phyloP scores from a whole-genome alignment of 2,888 invertebrate species.

The Sylvicola cinctus region DNA sequence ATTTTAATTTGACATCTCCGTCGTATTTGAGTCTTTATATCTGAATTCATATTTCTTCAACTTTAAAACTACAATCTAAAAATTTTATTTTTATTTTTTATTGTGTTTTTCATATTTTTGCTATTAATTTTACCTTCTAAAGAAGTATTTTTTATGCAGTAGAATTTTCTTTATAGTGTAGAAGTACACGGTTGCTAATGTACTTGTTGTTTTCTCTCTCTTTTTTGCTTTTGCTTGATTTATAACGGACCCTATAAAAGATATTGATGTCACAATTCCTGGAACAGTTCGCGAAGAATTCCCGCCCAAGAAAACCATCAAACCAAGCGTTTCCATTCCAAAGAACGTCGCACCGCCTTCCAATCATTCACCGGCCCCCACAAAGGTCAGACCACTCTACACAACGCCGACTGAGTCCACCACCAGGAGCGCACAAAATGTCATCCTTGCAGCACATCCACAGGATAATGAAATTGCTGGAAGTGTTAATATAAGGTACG shows the following conservation, averaged over 20 bases:
- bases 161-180: no score
- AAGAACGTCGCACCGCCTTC: conserved; percentile 24
- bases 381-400: conserved; percentile 13
- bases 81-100: no score
- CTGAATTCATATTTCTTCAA: no score
- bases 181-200: no score
- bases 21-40: no score
- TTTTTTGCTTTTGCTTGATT: not conserved
- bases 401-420: conserved; percentile 11
- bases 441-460: conserved; percentile 45
- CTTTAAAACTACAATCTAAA: conserved; percentile 12
- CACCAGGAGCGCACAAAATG: conserved; percentile 24
- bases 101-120: no score
- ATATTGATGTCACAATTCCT: conserved; percentile 15
- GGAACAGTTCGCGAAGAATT: conserved; percentile 25
- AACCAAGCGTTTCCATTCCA: conserved; percentile 16
- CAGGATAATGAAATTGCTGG: conserved; percentile 58
- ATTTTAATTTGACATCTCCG: conserved; percentile 9
- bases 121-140: no score
- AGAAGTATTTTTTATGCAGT: no score
- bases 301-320: conserved; percentile 21
- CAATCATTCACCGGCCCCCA: conserved; percentile 22
- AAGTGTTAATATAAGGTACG: conserved; percentile 19
- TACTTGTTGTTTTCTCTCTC: not conserved
- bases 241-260: conserved; percentile 8